These are phyloP conservation scores for Caenorhabditis brenneri DNA, from an alignment of 1,140 invertebrate genomes.

Conservation along the genomic window DNA sequence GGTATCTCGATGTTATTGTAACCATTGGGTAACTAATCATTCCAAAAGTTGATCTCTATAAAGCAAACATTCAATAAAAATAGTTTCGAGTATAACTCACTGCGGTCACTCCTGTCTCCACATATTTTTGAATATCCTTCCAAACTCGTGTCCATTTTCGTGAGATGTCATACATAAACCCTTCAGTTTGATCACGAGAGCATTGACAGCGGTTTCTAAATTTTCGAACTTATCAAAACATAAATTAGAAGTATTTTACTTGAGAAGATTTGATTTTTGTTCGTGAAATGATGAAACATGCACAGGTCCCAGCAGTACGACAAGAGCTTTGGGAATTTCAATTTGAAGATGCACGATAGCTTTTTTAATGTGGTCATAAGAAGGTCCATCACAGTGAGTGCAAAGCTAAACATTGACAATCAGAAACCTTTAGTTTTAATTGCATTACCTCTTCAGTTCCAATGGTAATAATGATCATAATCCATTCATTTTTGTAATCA, in stretches of 20 bases:
- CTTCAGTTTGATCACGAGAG: conserved; percentile 59
- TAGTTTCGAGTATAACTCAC: neutral
- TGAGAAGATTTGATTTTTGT: conserved; percentile 63
- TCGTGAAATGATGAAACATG: conserved; percentile 64
- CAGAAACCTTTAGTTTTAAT: too few species aligned
- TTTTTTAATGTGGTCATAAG: conserved; percentile 60
- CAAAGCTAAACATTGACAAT: too few species aligned
- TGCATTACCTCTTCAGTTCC: conserved; percentile 70
- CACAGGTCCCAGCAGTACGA: conserved; percentile 66
- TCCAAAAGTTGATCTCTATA: conserved; percentile 66
- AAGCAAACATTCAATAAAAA: neutral
- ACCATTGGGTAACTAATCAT: conserved; percentile 66
- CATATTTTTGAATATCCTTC: conserved; percentile 45
- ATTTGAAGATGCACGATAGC: conserved; percentile 66
- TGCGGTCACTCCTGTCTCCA: neutral
- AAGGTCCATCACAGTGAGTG: conserved; percentile 58
- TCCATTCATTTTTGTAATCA: conserved; percentile 64
- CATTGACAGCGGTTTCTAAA: conserved; percentile 57
- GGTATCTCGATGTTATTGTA: conserved; percentile 68
- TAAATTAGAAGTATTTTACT: too few species aligned
- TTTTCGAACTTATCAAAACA: neutral
- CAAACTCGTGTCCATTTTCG: conserved; percentile 3
- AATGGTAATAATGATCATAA: conserved; percentile 69
- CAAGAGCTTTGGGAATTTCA: conserved; percentile 68
- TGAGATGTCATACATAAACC: conserved; percentile 58